Percentiles rank a stretch among this genome's conserved stretches.
Evolutionary conservation across 2,113 vertebrate genomes (phyloP).

Genomic region (Psilopsiagon aymara): DNA sequence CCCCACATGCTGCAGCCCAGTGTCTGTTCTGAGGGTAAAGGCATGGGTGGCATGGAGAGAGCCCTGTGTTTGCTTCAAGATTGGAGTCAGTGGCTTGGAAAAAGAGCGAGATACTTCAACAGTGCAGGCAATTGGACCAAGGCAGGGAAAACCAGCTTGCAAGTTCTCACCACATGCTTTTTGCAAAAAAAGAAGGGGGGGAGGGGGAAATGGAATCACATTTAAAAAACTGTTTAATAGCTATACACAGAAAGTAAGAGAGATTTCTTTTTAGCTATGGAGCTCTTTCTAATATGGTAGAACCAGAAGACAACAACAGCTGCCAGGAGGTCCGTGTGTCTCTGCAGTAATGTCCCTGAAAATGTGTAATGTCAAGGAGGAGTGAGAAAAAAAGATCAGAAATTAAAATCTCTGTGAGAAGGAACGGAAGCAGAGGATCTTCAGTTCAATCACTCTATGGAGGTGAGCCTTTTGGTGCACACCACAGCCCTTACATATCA

Average conservation of each 20-base stretch:
- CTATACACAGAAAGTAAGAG: not conserved
- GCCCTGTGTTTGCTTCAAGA: not conserved
- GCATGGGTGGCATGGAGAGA: not conserved
- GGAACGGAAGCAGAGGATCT: not conserved
- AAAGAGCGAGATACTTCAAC: not conserved
- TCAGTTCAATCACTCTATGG: not conserved
- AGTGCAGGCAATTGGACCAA: not conserved
- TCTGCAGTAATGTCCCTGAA: not conserved
- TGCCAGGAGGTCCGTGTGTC: not conserved
- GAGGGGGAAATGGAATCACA: not conserved
- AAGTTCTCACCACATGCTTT: not conserved
- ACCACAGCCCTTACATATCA: not conserved
- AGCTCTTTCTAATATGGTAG: not conserved
- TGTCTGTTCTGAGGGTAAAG: not conserved
- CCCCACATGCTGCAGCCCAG: not conserved
- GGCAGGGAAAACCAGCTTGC: not conserved
- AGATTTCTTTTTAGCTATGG: not conserved
- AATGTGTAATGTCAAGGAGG: not conserved
- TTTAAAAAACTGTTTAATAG: not conserved
- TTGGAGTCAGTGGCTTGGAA: not conserved
- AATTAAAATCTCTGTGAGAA: not conserved
- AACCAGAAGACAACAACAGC: not conserved
- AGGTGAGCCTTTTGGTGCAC: not conserved
- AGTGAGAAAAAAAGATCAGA: not conserved
- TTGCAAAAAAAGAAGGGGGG: accelerated